Percentiles rank a stretch among this genome's conserved stretches.
phyloP scores from a whole-genome alignment of 2,113 vertebrate genomes.

The Brienomyrus brachyistius region DNA sequence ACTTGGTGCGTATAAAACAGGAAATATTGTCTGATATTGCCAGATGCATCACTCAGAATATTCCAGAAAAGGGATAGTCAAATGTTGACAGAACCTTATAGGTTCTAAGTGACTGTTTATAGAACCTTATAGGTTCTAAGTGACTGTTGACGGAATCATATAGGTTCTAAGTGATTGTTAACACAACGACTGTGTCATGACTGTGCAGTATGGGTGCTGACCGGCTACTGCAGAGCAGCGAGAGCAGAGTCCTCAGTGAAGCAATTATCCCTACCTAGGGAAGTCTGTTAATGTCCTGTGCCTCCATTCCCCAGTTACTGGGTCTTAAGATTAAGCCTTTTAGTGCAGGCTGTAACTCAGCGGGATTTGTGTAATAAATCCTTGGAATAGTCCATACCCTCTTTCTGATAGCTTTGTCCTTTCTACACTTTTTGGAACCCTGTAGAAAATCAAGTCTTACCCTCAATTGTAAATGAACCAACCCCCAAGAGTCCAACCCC shows the following conservation, averaged over 20 bases:
- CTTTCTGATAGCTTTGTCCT: background rate
- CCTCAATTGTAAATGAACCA: background rate
- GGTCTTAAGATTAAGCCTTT: background rate
- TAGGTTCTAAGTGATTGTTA: background rate
- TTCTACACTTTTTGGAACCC: background rate
- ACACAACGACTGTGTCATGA: background rate
- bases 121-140: background rate
- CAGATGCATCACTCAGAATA: background rate
- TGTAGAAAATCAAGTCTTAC: background rate
- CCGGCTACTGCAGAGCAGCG: background rate
- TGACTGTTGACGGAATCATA: background rate
- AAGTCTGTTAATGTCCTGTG: background rate
- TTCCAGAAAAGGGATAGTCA: background rate
- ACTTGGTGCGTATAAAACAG: background rate
- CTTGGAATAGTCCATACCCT: background rate
- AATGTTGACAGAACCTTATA: background rate
- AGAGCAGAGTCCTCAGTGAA: background rate
- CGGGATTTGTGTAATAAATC: background rate
- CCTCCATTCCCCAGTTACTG: background rate
- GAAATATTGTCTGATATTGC: background rate
- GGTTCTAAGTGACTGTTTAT: background rate
- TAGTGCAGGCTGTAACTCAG: background rate
- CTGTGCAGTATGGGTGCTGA: background rate
- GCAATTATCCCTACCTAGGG: background rate
- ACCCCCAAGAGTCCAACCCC: too few relatives aligned